Base-by-base conservation (phyloP, 1,140 invertebrate species). In the Spodoptera litura region DNA sequence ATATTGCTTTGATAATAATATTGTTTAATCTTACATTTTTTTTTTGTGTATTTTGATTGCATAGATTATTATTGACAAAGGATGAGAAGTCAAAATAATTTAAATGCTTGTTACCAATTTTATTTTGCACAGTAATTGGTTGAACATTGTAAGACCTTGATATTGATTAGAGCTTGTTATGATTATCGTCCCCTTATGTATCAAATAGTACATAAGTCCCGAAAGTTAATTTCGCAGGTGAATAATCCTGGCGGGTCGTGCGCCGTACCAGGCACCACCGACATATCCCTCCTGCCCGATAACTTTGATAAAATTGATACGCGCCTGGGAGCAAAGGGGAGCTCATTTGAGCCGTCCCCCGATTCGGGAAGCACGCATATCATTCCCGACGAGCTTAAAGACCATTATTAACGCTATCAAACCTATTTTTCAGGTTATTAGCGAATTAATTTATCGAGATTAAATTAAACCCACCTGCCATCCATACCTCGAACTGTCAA, bases 401-500 rank as follows among this genome's bases (percentile, higher is more conserved):
- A 53, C 5, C 20, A 49, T 56, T 64, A 44, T 66, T 70, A 38
- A 56, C 59, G 53, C 59, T 64, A 68, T 79, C 71, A 27, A 51
- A 35, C 51, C 58, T 10, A 11, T 74, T 10, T 74, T 66, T 52
- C 59, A 51, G 20, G 70, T 71, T 62, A 70, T 76, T 80, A 25
- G 20, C 68, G 38, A 53, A 66, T 44, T 71, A 73, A 66, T 80
- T 44, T 44, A 80, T 59, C 13, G 15, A 76, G 79, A 82, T 53
- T 81, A 76, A 66, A 79, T 72, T 78, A 82, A 86, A 89, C 90
- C 86, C 79, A 93, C 91, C 91, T 93, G 92, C 88, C 88, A 92
- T 88, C 88, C 88, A 92, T 88, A 91, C 86, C 87, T 80, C 71
- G 88, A 90, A 82, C 85, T 91, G 91, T 90, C 92, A 94, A 94